Evolutionary conservation across 2,888 invertebrate genomes (phyloP).

Genomic region (Agrotis clavis): DNA sequence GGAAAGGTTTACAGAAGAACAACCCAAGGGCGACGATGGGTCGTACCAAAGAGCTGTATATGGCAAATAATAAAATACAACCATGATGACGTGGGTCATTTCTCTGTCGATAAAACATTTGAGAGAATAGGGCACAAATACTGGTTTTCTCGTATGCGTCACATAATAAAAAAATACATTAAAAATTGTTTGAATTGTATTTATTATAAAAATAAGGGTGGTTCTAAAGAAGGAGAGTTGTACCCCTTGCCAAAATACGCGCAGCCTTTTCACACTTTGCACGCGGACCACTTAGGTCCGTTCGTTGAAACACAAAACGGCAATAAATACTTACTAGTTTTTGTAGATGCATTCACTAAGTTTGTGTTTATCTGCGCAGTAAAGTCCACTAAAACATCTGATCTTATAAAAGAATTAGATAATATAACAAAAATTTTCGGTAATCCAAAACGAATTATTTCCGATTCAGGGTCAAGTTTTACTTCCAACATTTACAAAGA

Average conservation of each 20-base stretch:
- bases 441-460: neutral
- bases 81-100: slow-evolving; percentile 72
- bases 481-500: slow-evolving; percentile 9
- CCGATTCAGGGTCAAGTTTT: neutral
- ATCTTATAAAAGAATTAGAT: neutral
- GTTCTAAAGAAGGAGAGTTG: slow-evolving; percentile 51
- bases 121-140: slow-evolving; percentile 49
- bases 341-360: slow-evolving; percentile 6
- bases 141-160: slow-evolving; percentile 57
- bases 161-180: slow-evolving; percentile 3
- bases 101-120: slow-evolving; percentile 65
- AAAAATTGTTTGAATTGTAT: slow-evolving; percentile 67
- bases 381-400: no score
- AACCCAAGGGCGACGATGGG: slow-evolving; percentile 62
- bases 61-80: slow-evolving; percentile 62
- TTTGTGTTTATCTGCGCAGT: slow-evolving; percentile 18
- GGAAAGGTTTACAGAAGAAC: slow-evolving; percentile 65
- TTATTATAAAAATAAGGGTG: slow-evolving; percentile 68
- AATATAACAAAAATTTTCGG: slow-evolving; percentile 1
- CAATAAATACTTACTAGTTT: no score
- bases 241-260: slow-evolving; percentile 60
- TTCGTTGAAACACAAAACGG: no score
- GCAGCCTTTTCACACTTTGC: slow-evolving; percentile 30
- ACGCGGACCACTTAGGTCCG: no score
- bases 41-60: slow-evolving; percentile 64